Evolutionary conservation across 1,140 invertebrate species (phyloP).

Genomic region (Zaprionus capensis): DNA sequence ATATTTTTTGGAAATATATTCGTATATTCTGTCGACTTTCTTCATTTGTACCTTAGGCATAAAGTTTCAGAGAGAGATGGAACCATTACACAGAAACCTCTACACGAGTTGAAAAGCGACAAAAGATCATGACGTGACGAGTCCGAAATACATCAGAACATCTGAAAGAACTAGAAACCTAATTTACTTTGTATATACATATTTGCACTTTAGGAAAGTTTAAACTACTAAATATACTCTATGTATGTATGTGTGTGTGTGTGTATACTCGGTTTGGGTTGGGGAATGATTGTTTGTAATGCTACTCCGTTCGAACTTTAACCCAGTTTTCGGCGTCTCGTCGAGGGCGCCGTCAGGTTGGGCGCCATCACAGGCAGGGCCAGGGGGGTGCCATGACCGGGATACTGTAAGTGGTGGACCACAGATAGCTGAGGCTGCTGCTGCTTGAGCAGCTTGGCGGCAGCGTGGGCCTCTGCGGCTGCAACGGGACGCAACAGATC

Average conservation of each 20-base stretch:
- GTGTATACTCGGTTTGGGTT: constrained; percentile 6
- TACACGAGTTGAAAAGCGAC: constrained; percentile 12
- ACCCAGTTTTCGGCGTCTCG: constrained; percentile 52
- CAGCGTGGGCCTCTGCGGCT: constrained; percentile 64
- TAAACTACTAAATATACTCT: constrained; percentile 5
- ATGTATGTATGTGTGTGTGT: constrained; percentile 6
- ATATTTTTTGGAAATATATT: not conserved
- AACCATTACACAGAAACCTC: constrained; percentile 7
- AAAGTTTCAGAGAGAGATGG: constrained; percentile 30
- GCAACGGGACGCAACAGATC: constrained; percentile 56
- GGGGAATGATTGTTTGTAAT: constrained; percentile 37
- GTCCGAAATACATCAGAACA: constrained; percentile 1
- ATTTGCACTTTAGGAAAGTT: constrained; percentile 44
- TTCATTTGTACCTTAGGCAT: constrained; percentile 27
- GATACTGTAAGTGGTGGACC: constrained; percentile 70
- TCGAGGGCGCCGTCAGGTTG: constrained; percentile 22
- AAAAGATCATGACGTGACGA: not conserved
- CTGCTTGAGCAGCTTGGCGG: constrained; percentile 67
- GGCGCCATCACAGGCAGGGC: constrained; percentile 60
- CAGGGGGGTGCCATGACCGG: constrained; percentile 49
- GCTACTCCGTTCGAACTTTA: constrained; percentile 34
- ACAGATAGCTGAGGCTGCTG: constrained; percentile 73
- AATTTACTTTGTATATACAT: constrained; percentile 41
- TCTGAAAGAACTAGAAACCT: constrained; percentile 12
- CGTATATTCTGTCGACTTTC: not conserved